Evolutionary conservation across 1,140 invertebrate species (phyloP).

Genomic region (Drosophila novamexicana): DNA sequence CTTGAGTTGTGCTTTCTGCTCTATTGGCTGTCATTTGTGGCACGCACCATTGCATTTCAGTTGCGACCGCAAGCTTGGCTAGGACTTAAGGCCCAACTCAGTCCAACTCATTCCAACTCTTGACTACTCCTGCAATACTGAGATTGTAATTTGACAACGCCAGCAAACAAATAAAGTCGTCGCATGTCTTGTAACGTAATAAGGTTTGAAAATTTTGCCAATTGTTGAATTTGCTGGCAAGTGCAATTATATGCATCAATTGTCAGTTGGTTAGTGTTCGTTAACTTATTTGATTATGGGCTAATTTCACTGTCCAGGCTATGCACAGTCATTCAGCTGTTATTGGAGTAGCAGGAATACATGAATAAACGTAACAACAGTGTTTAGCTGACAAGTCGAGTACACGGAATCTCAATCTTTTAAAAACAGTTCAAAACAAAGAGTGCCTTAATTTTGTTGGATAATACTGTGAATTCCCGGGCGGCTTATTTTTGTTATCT

Average conservation of each 20-base stretch:
- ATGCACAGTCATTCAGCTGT: conserved; percentile 7
- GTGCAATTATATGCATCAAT: conserved; percentile 76
- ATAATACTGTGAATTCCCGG: conserved; percentile 3
- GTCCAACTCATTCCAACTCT: neutral
- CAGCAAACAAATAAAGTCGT: conserved; percentile 47
- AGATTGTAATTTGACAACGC: conserved; percentile 54
- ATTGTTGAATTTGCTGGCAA: conserved; percentile 57
- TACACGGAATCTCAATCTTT: neutral
- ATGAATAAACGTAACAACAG: conserved; percentile 4
- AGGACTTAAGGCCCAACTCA: conserved; percentile 26
- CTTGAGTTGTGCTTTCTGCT: conserved; percentile 78
- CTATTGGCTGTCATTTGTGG: conserved; percentile 72
- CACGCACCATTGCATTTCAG: conserved; percentile 59
- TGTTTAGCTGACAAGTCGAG: neutral
- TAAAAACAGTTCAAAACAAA: neutral
- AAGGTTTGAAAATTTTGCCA: conserved; percentile 75
- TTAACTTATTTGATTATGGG: conserved; percentile 79
- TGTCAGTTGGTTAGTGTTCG: conserved; percentile 75
- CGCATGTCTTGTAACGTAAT: conserved; percentile 54
- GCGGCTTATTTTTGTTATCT: conserved; percentile 23
- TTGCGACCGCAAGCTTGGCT: conserved; percentile 54
- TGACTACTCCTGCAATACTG: neutral
- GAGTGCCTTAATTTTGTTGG: neutral
- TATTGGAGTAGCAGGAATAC: neutral
- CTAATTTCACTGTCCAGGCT: conserved; percentile 48